phyloP scores from a whole-genome alignment of 2,113 vertebrate species.

The Thalassoma bifasciatum region DNA sequence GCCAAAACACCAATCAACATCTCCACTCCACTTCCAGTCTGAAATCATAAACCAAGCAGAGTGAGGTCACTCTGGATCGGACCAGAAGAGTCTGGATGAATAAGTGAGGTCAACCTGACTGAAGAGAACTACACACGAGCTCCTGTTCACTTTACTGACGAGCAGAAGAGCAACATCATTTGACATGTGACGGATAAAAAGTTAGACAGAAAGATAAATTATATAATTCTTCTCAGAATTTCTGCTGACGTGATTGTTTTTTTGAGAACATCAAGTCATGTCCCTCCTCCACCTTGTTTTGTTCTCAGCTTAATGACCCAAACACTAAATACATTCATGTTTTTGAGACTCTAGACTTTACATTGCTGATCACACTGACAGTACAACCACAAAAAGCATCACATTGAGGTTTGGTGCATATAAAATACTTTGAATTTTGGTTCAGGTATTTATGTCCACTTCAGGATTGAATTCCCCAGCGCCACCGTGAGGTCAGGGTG shows the following conservation, averaged over 20 bases:
- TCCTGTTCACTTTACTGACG: too few relatives aligned
- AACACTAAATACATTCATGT: too few relatives aligned
- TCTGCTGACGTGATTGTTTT: not conserved
- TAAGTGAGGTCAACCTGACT: not conserved
- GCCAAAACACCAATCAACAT: conserved; percentile 12
- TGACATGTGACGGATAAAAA: not conserved
- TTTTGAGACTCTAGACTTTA: too few relatives aligned
- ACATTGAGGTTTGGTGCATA: too few relatives aligned
- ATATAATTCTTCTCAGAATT: not conserved
- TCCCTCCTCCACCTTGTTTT: too few relatives aligned
- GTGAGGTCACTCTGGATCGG: not conserved
- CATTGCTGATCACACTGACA: too few relatives aligned
- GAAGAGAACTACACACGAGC: not conserved
- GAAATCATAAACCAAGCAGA: not conserved
- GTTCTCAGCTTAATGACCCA: too few relatives aligned
- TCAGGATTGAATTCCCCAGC: not conserved
- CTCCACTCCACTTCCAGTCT: not conserved
- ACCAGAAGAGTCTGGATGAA: not conserved
- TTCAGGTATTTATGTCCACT: not conserved
- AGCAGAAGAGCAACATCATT: not conserved
- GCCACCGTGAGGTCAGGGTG: not conserved
- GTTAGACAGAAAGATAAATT: not conserved
- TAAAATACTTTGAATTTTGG: not conserved
- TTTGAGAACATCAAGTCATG: not conserved
- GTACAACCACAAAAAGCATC: too few relatives aligned